Conservation (phyloP, 1,140 invertebrate species). For the Thalassaphorura encarpata region DNA sequence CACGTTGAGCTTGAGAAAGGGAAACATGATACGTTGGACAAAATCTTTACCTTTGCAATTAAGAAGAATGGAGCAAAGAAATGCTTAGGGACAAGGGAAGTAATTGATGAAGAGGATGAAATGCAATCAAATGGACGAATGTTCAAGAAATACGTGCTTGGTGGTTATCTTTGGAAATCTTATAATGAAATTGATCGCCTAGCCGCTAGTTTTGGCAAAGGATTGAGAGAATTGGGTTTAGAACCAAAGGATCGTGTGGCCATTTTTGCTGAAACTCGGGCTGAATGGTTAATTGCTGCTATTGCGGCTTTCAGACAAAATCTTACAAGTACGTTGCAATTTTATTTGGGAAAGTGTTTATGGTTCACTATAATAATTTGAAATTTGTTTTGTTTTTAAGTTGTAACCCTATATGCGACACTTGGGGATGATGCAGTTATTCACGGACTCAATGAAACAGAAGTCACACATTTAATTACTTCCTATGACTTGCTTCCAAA, state of each 20-base stretch:
- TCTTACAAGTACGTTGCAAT: slow-evolving; percentile 53
- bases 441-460: slow-evolving; percentile 93
- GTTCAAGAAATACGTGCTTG: slow-evolving; percentile 94
- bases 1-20: slow-evolving; percentile 60
- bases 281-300: slow-evolving; percentile 95
- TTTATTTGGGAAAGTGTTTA: neutral
- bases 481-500: slow-evolving; percentile 80
- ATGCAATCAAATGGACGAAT: slow-evolving; percentile 82
- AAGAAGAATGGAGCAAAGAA: slow-evolving; percentile 57
- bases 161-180: slow-evolving; percentile 84
- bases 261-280: slow-evolving; percentile 93
- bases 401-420: slow-evolving; percentile 95
- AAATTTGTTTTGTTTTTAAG: slow-evolving; percentile 38
- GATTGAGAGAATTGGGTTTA: slow-evolving; percentile 51
- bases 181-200: slow-evolving; percentile 66
- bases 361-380: no score
- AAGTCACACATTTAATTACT: slow-evolving; percentile 80
- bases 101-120: slow-evolving; percentile 88
- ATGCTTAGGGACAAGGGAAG: slow-evolving; percentile 81
- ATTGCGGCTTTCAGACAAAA: slow-evolving; percentile 86
- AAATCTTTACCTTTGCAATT: slow-evolving; percentile 67
- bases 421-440: slow-evolving; percentile 91
- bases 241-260: slow-evolving; percentile 50
- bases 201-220: slow-evolving; percentile 65
- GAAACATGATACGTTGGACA: slow-evolving; percentile 75